A percentile compares a stretch with the other conserved stretches of the same genome.
phyloP scores from a whole-genome alignment of 2,888 invertebrate genomes.

The Linnaemya vulpina region DNA sequence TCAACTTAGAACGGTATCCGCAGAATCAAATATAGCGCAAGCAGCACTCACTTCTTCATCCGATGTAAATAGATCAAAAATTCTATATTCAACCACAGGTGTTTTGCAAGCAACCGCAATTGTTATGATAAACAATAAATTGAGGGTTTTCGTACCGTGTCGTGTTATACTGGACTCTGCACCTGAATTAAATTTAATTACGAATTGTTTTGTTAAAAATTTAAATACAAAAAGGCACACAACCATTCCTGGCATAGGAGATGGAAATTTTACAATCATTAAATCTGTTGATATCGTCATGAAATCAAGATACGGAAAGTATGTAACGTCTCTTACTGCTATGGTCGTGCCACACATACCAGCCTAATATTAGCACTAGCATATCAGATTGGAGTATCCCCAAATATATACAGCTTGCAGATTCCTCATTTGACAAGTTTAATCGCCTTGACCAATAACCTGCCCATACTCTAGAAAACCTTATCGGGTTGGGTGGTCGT shows the following conservation, averaged over 20 bases:
- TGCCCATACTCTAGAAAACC: too few species aligned
- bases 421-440: too few species aligned
- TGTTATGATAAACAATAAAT: slow-evolving; percentile 22
- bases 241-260: slow-evolving; percentile 55
- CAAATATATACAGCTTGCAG: too few species aligned
- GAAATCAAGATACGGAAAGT: background rate
- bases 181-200: slow-evolving; percentile 8
- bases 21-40: background rate
- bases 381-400: too few species aligned
- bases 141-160: slow-evolving; percentile 13
- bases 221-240: slow-evolving; percentile 11
- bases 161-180: slow-evolving; percentile 23
- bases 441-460: too few species aligned
- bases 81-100: background rate
- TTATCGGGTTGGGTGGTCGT: too few species aligned
- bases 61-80: background rate
- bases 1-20: too few species aligned
- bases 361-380: too few species aligned
- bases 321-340: slow-evolving; percentile 9
- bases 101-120: slow-evolving; percentile 21
- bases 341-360: slow-evolving; percentile 28
- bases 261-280: slow-evolving; percentile 24
- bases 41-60: slow-evolving; percentile 23
- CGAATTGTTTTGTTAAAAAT: slow-evolving; percentile 51
- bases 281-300: slow-evolving; percentile 34